phyloP scores from a whole-genome alignment of 2,113 vertebrate genomes.

The Toxotes chatareus region DNA sequence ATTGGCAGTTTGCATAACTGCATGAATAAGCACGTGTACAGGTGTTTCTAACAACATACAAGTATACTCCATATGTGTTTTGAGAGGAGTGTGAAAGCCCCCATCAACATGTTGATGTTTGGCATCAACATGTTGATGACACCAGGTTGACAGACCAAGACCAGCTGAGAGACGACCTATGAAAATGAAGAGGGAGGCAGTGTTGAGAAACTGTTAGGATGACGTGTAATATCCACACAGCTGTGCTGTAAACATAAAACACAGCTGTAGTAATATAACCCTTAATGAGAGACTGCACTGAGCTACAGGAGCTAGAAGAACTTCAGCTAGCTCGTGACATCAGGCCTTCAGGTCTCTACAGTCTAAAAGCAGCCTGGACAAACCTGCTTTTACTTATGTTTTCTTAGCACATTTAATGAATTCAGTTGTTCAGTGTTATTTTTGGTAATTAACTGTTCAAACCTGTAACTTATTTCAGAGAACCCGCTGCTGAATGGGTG shows the following conservation, averaged over 20 bases:
- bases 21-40: not conserved
- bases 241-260: not conserved
- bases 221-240: not conserved
- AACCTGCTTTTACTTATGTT: not conserved
- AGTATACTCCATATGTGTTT: no score
- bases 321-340: no score
- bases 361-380: not conserved
- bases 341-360: no score
- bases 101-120: no score
- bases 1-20: not conserved
- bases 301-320: not conserved
- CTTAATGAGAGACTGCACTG: not conserved
- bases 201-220: not conserved
- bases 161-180: no score
- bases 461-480: not conserved
- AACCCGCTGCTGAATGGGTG: not conserved
- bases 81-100: no score
- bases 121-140: no score
- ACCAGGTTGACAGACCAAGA: no score
- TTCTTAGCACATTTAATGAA: not conserved
- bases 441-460: not conserved
- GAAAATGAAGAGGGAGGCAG: no score
- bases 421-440: not conserved
- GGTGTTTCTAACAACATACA: no score
- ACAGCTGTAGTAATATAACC: not conserved